Percentiles rank a stretch among this genome's conserved stretches.
Conservation (phyloP, 2,888 invertebrate species). For the Drosophila mercatorum region DNA sequence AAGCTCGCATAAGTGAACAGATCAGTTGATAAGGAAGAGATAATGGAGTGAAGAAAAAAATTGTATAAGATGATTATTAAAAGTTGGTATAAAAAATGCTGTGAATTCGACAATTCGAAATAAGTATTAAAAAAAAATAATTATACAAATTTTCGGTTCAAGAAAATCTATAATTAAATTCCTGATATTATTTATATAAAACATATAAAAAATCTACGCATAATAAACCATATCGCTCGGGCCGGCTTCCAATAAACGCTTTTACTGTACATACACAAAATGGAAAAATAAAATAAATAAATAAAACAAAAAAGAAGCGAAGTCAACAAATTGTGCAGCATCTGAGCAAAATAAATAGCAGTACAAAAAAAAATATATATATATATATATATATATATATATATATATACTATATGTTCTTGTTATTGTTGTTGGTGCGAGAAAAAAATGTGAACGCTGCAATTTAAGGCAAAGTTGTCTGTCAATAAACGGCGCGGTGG, state of each 20-base stretch:
- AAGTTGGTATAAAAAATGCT: no score
- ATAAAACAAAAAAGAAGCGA: neutral
- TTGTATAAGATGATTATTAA: no score
- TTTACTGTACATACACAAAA: conserved; percentile 13
- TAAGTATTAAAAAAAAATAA: no score
- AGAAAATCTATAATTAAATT: no score
- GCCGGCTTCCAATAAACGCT: neutral
- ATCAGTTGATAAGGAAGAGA: no score
- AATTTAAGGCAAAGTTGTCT: conserved; percentile 53
- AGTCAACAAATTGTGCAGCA: conserved; percentile 70
- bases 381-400: no score
- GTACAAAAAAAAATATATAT: conserved; percentile 14
- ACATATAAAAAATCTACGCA: neutral
- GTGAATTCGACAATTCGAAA: no score
- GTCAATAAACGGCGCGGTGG: conserved; percentile 55
- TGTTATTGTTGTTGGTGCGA: neutral
- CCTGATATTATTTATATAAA: neutral
- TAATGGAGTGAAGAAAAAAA: no score
- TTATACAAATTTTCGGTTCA: no score
- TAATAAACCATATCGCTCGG: neutral
- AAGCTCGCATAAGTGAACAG: neutral
- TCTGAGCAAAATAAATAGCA: conserved; percentile 72
- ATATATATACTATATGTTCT: neutral
- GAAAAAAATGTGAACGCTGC: conserved; percentile 53
- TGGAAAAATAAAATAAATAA: conserved; percentile 8